Evolutionary conservation across 2,888 invertebrate genomes (phyloP).

Genomic region (Ophraella communa): DNA sequence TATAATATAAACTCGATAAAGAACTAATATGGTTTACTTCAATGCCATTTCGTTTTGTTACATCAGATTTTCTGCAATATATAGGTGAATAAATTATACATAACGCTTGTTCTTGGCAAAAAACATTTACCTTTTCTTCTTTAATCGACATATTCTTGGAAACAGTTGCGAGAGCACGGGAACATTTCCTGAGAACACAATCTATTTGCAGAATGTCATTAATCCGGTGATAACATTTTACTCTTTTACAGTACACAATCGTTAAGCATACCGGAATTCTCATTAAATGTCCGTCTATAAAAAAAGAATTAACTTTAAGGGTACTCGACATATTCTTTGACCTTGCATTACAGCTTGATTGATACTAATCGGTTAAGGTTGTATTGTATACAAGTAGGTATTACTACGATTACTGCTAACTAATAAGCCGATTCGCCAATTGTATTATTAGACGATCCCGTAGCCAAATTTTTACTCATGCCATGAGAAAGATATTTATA

Average conservation of each 20-base stretch:
- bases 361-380: background rate
- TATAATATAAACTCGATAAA: background rate
- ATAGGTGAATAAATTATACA: slow-evolving; percentile 30
- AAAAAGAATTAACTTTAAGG: slow-evolving; percentile 12
- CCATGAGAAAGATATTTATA: no score
- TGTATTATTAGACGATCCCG: no score
- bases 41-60: slow-evolving; percentile 22
- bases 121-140: slow-evolving; percentile 32
- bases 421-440: no score
- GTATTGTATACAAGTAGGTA: background rate
- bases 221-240: slow-evolving; percentile 25
- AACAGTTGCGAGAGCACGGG: slow-evolving; percentile 20
- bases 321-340: background rate
- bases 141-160: slow-evolving; percentile 26
- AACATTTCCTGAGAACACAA: slow-evolving; percentile 24
- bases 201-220: slow-evolving; percentile 27
- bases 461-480: no score
- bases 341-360: background rate
- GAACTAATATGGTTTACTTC: slow-evolving; percentile 14
- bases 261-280: slow-evolving; percentile 26
- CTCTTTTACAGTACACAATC: slow-evolving; percentile 17
- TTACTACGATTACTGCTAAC: no score
- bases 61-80: slow-evolving; percentile 27
- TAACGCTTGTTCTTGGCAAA: slow-evolving; percentile 22
- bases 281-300: slow-evolving; percentile 16